Percentiles rank a stretch among this genome's conserved stretches.
These are phyloP conservation scores for Megaleporinus macrocephalus DNA, from an alignment of 2,113 vertebrate species.

Conservation along the genomic window DNA sequence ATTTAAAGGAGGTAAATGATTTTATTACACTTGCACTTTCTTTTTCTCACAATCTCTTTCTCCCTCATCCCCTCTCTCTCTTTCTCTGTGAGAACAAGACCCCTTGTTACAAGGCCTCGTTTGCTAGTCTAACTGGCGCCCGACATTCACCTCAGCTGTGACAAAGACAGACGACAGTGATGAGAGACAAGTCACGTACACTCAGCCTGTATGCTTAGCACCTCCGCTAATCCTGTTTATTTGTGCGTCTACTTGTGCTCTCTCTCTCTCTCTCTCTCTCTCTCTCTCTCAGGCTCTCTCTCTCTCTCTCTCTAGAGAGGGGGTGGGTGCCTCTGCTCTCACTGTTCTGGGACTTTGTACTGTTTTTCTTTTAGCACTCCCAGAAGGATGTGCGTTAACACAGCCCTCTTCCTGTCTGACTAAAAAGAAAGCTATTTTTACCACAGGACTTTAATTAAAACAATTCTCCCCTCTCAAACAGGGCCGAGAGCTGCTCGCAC, in stretches of 20 bases:
- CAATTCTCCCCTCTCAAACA: constrained; percentile 49
- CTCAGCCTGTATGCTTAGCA: constrained; percentile 37
- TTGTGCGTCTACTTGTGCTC: constrained; percentile 45
- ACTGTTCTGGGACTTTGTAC: constrained; percentile 67
- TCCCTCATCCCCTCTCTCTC: background rate
- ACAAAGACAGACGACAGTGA: constrained; percentile 48
- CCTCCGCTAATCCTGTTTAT: constrained; percentile 6
- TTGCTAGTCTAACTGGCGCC: constrained; percentile 28
- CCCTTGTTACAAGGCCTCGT: constrained; percentile 44
- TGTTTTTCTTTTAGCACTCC: constrained; percentile 67
- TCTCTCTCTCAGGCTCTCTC: constrained; percentile 4
- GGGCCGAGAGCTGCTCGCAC: background rate
- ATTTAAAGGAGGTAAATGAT: background rate
- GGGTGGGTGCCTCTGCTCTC: constrained; percentile 57
- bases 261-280: constrained; percentile 11
- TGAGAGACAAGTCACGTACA: constrained; percentile 73
- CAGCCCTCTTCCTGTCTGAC: constrained; percentile 67
- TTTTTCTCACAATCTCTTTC: background rate
- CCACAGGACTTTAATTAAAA: constrained; percentile 65
- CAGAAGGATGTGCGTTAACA: constrained; percentile 71
- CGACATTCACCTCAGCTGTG: constrained; percentile 4
- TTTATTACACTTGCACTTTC: background rate
- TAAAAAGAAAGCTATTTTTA: constrained; percentile 70
- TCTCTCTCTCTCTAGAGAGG: constrained; percentile 1
- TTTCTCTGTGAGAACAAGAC: constrained; percentile 6